phyloP scores from a whole-genome alignment of 2,113 vertebrate genomes.

The Solenodon paradoxus region DNA sequence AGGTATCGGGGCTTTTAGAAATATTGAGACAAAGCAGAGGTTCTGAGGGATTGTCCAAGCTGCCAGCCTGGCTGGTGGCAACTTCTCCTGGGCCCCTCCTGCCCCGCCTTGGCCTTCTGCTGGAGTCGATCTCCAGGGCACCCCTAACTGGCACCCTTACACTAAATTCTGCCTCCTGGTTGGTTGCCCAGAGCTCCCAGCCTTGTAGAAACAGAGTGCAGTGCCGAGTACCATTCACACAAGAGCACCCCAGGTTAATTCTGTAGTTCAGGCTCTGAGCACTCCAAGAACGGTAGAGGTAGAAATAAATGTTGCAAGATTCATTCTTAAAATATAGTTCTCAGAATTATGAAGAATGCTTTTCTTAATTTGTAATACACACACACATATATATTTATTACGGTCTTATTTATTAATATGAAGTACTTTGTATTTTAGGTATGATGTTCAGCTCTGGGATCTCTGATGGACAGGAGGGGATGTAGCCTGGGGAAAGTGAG shows the following conservation, averaged over 20 bases:
- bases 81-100: neutral
- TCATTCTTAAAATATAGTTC: neutral
- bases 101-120: neutral
- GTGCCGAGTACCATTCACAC: neutral
- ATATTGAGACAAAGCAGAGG: neutral
- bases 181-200: neutral
- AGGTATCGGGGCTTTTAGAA: neutral
- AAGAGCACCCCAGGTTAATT: neutral
- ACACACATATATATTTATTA: neutral
- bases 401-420: neutral
- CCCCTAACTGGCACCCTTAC: neutral
- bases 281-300: neutral
- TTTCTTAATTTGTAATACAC: neutral
- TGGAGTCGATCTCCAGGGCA: neutral
- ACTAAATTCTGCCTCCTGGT: neutral
- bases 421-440: neutral
- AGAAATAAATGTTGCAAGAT: neutral
- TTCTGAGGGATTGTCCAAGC: fast-evolving
- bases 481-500: neutral
- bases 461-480: constrained; percentile 15
- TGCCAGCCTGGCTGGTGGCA: neutral
- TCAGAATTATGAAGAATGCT: neutral
- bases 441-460: neutral
- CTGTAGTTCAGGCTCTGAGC: neutral
- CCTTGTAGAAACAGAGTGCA: neutral